Base-by-base conservation (phyloP, 2,113 vertebrate species). In the Helogale parvula region DNA sequence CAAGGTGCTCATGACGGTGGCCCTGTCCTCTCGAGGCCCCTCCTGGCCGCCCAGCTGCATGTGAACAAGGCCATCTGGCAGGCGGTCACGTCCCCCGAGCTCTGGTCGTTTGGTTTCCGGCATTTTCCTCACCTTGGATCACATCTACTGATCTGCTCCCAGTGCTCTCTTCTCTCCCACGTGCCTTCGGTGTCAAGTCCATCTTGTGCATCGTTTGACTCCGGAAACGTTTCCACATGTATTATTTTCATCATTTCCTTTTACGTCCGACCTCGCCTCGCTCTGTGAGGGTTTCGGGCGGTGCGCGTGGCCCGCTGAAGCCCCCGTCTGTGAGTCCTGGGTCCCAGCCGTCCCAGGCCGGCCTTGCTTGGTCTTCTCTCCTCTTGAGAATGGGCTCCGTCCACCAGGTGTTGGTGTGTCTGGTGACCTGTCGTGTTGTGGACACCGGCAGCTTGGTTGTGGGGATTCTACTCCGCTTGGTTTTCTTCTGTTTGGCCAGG, bases 31-130 rank as follows among this genome's bases (percentile, higher is more conserved):
- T 27, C 72, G 7, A 1, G 6, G 27, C 63, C 41, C 83, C 23
- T 7, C 31, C 29, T 1, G 38, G 10, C 3, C 4, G 25, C 33
- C 57, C 0, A 6, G 63, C 47, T 7, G 52, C 76, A 2, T 2
- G 0, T 1, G 0, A 0, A 38, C 7, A 10, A 3, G 35, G 23
- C 50, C 52, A 7, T 23, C 52, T 11, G 65, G 11, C 1, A 2
- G 47, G 38, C 12, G 81, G 1, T 2, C 14, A 29, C 3, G 65
- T 47, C 77, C 74, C 57, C 0, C 29, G 38, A n/a, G 2, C 57
- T 16, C 66, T 7, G 2, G 17, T 45, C 15, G 11, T 12, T n/a
- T 45, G 54, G 12, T 72, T 57, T 14, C 17, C 4, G 2, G 7
- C 54, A 0, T 14, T 33, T 35, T 23, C 13, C 29, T 80, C 9